phyloP scores from a whole-genome alignment of 2,888 invertebrate genomes.

The Laspeyria flexula region DNA sequence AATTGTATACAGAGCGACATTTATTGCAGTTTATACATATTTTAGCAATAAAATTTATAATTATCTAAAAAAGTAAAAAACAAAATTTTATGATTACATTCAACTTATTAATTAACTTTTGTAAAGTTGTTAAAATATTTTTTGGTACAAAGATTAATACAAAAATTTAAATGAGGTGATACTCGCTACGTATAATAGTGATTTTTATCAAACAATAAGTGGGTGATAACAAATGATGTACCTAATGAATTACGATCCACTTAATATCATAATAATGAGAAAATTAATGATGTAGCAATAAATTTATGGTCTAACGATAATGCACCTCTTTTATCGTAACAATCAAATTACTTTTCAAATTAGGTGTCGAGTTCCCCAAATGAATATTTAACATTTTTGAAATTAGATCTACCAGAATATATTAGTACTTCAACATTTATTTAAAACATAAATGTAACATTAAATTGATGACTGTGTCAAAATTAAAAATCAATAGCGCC shows the following conservation, averaged over 20 bases:
- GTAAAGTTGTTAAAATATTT: neutral
- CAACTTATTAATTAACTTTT: neutral
- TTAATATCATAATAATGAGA: constrained; percentile 45
- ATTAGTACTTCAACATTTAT: neutral
- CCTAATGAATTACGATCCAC: constrained; percentile 36
- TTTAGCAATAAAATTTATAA: neutral
- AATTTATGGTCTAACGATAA: constrained; percentile 41
- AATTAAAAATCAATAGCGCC: constrained; percentile 34
- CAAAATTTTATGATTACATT: neutral
- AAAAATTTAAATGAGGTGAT: constrained; percentile 21
- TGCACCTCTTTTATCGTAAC: constrained; percentile 38
- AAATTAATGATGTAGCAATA: constrained; percentile 39
- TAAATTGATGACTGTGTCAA: constrained; percentile 10
- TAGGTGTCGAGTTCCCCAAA: constrained; percentile 29
- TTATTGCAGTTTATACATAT: too few relatives aligned
- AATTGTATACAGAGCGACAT: too few relatives aligned
- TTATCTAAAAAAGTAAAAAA: neutral
- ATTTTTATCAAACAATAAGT: constrained; percentile 35
- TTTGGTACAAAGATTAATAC: neutral
- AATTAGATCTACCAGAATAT: constrained; percentile 3
- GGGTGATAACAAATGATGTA: constrained; percentile 37
- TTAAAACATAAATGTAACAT: neutral
- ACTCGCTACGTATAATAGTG: constrained; percentile 13
- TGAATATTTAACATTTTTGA: constrained; percentile 19
- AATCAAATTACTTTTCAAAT: constrained; percentile 44